Evolutionary conservation across 2,888 invertebrate genomes (phyloP).

Genomic region (Pandemis corylana): DNA sequence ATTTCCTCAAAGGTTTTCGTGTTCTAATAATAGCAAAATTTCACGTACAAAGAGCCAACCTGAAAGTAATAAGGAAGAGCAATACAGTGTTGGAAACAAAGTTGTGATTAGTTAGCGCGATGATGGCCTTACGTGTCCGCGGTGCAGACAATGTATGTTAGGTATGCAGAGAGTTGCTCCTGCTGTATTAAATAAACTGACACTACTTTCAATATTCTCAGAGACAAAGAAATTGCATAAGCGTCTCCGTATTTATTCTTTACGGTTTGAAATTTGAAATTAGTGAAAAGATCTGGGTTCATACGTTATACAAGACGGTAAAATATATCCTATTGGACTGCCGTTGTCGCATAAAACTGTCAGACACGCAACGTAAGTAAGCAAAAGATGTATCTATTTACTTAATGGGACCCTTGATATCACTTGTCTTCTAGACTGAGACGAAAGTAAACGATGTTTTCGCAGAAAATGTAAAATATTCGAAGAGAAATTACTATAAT

Average conservation of each 20-base stretch:
- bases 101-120: slow-evolving; percentile 24
- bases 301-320: too few relatives aligned
- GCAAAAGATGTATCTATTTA: not conserved
- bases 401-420: not conserved
- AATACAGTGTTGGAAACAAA: slow-evolving; percentile 21
- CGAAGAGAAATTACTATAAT: too few relatives aligned
- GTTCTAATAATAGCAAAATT: slow-evolving; percentile 28
- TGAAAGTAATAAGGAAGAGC: slow-evolving; percentile 9
- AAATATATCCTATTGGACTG: too few relatives aligned
- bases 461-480: not conserved
- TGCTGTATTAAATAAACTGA: not conserved
- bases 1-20: slow-evolving; percentile 12
- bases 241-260: too few relatives aligned
- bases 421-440: not conserved
- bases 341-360: not conserved
- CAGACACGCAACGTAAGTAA: not conserved
- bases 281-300: too few relatives aligned
- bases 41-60: slow-evolving; percentile 7
- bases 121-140: slow-evolving; percentile 9
- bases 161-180: not conserved
- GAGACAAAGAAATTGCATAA: not conserved
- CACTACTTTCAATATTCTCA: not conserved
- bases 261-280: too few relatives aligned
- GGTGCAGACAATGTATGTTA: not conserved
- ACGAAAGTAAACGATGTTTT: not conserved